Evolutionary conservation across 2,113 vertebrate genomes (phyloP).

Genomic region (Istiophorus platypterus): DNA sequence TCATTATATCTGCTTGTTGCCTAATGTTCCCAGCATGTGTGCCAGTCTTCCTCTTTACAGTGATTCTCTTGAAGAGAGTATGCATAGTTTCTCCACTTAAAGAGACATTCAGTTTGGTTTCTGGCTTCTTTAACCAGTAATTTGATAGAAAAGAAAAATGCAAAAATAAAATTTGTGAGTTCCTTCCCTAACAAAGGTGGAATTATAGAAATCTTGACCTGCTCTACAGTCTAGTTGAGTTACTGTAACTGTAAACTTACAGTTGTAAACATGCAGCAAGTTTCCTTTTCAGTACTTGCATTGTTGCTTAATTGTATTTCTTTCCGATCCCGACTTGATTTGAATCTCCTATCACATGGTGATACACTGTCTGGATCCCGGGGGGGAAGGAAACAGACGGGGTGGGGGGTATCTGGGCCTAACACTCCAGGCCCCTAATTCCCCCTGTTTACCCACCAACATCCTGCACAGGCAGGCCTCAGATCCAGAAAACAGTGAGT

Average conservation of each 20-base stretch:
- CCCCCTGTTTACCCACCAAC: slow-evolving; percentile 75
- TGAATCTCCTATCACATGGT: neutral
- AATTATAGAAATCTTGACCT: no score
- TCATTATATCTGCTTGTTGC: neutral
- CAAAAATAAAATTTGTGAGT: no score
- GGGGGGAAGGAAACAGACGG: slow-evolving; percentile 50
- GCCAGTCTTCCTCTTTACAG: neutral
- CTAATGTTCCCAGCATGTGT: neutral
- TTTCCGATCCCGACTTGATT: neutral
- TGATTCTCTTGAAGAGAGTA: neutral
- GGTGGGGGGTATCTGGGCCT: slow-evolving; percentile 41
- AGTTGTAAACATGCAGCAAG: neutral
- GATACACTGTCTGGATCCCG: slow-evolving; percentile 42
- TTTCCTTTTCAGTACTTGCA: neutral
- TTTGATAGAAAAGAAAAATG: no score
- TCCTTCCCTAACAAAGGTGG: no score
- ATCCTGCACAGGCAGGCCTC: slow-evolving; percentile 73
- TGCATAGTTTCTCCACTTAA: no score
- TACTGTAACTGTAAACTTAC: no score
- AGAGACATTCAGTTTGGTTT: neutral
- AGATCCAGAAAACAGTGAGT: slow-evolving; percentile 72
- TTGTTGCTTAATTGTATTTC: neutral
- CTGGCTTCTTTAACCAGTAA: no score
- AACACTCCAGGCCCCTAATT: slow-evolving; percentile 24
- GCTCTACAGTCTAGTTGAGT: no score